Base-by-base conservation (phyloP, 1,140 invertebrate genomes). In the Drosophila asahinai region DNA sequence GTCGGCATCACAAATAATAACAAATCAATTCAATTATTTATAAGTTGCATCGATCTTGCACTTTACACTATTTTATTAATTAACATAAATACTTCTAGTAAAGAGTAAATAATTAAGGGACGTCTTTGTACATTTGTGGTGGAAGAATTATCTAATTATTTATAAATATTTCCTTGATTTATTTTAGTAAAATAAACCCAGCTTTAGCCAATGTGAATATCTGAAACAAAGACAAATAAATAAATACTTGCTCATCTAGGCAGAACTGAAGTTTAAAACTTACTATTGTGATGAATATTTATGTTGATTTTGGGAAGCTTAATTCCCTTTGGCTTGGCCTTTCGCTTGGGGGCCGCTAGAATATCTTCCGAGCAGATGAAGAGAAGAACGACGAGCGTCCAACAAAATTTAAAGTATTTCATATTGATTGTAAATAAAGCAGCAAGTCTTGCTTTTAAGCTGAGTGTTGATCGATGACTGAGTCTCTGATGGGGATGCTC, bases 201-300 rank as follows among this genome's bases (percentile, higher is more conserved):
- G 11, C 2, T 3, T 38, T 55, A 87, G 7, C 84, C 84, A 49
- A 84, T 87, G 17, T 78, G 77, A 22, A 89, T 83, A 66, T 81
- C 84, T 87, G 57, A 9, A 81, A 72, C 6, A 77, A 42, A 11
- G 3, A 19, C 5, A 30, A 45, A 14, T 25, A 51, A 14, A 47
- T 48, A 38, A 47, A 43, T 33, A 25, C 3, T 45, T 7, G 8
- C 45, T 27, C 1, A 25, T 33, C 48, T 36, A 15, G 7, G 5
- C 7, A 17, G 5, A 45, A 36, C 19, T 52, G 25, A 57, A 42
- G 1, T 14, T 11, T 0, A 36, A 22, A 36, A 72, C 86, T 89
- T 64, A 89, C 84, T 90, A 67, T 90, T 89, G 47, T 89, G 84
- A 60, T 90, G 86, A 19, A 90, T 84, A 43, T 90, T 76, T 12